Percentiles rank a stretch among this genome's conserved stretches.
phyloP scores from a whole-genome alignment of 1,140 invertebrate genomes.

The Ceratina japonica region DNA sequence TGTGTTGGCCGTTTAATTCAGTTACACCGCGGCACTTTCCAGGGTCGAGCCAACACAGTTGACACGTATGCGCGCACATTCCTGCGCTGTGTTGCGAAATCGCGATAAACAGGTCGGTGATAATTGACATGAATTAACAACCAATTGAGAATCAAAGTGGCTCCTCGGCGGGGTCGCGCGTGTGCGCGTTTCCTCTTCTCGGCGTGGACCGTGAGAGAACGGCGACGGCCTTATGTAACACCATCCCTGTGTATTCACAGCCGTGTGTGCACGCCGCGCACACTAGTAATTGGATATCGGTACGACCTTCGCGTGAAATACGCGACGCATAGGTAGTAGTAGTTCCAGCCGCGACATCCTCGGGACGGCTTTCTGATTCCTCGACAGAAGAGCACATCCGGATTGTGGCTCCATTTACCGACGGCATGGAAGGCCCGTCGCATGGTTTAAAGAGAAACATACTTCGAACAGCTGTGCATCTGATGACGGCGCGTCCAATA shows the following conservation, averaged over 20 bases:
- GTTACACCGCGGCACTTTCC: neutral
- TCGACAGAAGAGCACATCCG: neutral
- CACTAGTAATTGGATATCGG: constrained; percentile 44
- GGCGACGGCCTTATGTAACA: constrained; percentile 39
- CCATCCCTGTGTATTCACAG: neutral
- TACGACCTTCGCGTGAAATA: constrained; percentile 36
- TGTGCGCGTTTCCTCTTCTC: constrained; percentile 41
- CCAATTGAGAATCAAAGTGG: constrained; percentile 42
- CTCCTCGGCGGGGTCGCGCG: neutral
- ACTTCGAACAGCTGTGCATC: constrained; percentile 28
- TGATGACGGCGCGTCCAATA: constrained; percentile 1
- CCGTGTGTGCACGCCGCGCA: constrained; percentile 4
- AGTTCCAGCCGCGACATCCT: neutral
- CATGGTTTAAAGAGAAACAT: neutral
- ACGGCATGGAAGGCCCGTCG: neutral
- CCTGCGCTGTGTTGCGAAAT: constrained; percentile 41
- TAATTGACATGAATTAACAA: constrained; percentile 58
- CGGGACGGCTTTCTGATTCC: neutral
- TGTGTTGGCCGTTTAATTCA: constrained; percentile 11
- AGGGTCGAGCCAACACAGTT: constrained; percentile 51
- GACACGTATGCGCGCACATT: constrained; percentile 15
- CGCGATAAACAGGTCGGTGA: constrained; percentile 38
- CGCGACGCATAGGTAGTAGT: neutral
- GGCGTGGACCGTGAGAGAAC: neutral
- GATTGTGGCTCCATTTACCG: neutral